Evolutionary conservation across 2,888 invertebrate genomes (phyloP), one percentile per base, ranked within the genome.

Genomic region (Cheilosia impressa): DNA sequence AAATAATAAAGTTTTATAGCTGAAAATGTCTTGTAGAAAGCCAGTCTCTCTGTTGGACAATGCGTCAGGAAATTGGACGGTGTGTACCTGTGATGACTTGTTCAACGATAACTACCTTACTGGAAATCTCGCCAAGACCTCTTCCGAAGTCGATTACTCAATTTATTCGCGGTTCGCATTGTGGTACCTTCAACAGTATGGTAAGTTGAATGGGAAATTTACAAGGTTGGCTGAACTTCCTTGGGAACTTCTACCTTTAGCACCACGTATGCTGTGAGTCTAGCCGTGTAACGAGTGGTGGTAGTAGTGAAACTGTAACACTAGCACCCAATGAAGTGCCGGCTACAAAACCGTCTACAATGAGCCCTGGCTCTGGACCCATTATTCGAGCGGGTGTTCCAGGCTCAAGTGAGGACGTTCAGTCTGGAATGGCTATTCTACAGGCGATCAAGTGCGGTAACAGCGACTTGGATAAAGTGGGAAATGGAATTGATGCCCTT

Each of bases 401-500:
- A 31, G 7, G 17, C 10, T 17, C 19, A 17, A 7, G 17, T n/a
- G 45, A n/a, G 7, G 45, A 45, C 15, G 5, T 45, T 45, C 45
- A 31, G 15, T 27, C 58, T 0, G 88, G 88, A 50, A 65, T 83
- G 27, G 52, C 52, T 4, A 47, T 87, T n/a, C 47, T 88, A 24
- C 45, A 83, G 50, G 45, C 69, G 2, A 63, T 57, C 13, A 38
- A 47, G 0, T 96, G 96, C 89, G 95, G 95, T 0, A 90, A 91
- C 0, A 89, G 93, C 2, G 93, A 93, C 19, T 90, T 91, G 10
- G 92, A 93, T 60, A 93, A 93, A 88, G 94, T 96, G 69, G 91
- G 93, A 19, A 93, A 94, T 15, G 96, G 96, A 0, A 93, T 94
- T 60, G 92, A 93, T 87, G 94, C 95, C 0, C 90, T 91, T 0